Conservation (phyloP, 2,888 invertebrate species). For the Amphipoea oculea region DNA sequence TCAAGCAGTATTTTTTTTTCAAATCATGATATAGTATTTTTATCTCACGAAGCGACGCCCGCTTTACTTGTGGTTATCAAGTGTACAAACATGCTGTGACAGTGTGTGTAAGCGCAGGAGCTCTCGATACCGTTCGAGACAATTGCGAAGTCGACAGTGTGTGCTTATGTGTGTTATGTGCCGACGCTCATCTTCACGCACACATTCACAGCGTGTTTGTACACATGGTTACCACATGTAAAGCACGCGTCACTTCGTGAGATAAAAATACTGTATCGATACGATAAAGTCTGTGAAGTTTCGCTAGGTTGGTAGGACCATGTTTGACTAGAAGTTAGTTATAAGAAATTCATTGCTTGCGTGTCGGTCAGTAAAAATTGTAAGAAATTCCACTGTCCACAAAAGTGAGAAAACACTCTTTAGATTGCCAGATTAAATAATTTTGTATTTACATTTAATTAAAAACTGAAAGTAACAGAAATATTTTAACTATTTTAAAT, state of each 20-base stretch:
- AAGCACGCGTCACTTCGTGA: too few species aligned
- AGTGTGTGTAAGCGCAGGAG: too few species aligned
- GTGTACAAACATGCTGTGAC: too few species aligned
- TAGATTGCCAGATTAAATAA: conserved; percentile 11
- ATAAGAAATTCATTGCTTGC: background rate
- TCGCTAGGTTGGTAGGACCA: background rate
- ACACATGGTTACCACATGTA: too few species aligned
- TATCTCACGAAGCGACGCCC: too few species aligned
- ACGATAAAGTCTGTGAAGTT: background rate
- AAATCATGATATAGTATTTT: background rate
- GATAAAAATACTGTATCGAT: background rate
- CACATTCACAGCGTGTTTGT: too few species aligned
- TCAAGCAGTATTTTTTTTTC: too few species aligned
- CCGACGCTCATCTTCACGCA: too few species aligned
- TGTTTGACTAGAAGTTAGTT: background rate
- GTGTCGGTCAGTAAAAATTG: background rate
- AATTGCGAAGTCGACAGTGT: too few species aligned
- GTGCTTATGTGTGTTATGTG: too few species aligned
- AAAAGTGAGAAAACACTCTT: background rate
- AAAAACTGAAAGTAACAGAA: conserved; percentile 11
- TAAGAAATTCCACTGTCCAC: background rate
- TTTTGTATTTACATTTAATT: background rate
- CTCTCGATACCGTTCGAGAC: too few species aligned
- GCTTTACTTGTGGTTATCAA: too few species aligned
- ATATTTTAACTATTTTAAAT: conserved; percentile 10